Percentiles rank a stretch among this genome's conserved stretches.
Conservation (phyloP, 2,797 vertebrate genomes). For the Melanogrammus aeglefinus region DNA sequence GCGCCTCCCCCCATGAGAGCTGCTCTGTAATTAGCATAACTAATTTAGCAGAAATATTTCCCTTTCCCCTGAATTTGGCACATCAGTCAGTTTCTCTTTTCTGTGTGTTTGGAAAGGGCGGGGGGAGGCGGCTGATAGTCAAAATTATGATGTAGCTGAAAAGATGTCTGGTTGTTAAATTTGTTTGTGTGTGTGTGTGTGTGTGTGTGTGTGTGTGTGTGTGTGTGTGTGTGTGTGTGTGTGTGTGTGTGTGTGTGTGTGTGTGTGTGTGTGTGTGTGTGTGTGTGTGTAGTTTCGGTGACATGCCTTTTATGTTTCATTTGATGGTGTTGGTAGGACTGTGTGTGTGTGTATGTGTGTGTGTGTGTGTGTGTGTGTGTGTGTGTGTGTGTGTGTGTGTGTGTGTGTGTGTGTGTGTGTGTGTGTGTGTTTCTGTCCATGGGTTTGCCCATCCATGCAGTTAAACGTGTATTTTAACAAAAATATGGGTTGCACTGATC, state of each 20-base stretch:
- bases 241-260: too few species aligned
- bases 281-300: too few species aligned
- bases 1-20: slow-evolving; percentile 67
- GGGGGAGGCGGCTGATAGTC: slow-evolving; percentile 7
- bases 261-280: too few species aligned
- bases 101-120: slow-evolving; percentile 41
- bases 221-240: slow-evolving; percentile 12
- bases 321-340: too few species aligned
- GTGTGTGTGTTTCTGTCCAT: too few species aligned
- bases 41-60: slow-evolving; percentile 81
- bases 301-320: too few species aligned
- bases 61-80: slow-evolving; percentile 68
- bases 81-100: slow-evolving; percentile 20
- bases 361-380: neutral
- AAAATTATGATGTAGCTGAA: slow-evolving; percentile 69
- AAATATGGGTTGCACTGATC: too few species aligned
- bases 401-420: neutral
- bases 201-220: slow-evolving; percentile 31
- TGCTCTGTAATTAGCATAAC: slow-evolving; percentile 79
- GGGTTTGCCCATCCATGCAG: too few species aligned
- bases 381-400: too few species aligned
- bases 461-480: too few species aligned
- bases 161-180: slow-evolving; percentile 59
- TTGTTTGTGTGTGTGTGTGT: slow-evolving; percentile 6
- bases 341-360: too few species aligned